Conservation (phyloP, 1,140 invertebrate genomes). For the Lanistes nyassanus region DNA sequence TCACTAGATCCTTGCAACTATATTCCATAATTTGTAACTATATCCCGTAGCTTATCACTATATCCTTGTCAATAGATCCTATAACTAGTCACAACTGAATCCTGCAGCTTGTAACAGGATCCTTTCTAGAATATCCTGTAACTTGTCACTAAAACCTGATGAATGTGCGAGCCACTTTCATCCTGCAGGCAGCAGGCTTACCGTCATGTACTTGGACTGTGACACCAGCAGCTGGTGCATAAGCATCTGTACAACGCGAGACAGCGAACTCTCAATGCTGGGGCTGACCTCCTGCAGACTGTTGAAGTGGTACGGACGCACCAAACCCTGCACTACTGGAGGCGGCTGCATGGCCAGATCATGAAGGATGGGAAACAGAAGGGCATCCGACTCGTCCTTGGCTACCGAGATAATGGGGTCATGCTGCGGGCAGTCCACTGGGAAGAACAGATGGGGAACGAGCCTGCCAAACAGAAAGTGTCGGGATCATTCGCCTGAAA, state of each 20-base stretch:
- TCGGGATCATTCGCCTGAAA: no score
- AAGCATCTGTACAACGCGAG: constrained; percentile 69
- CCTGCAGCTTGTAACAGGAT: no score
- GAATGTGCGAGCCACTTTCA: no score
- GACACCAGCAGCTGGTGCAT: constrained; percentile 69
- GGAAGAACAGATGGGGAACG: constrained; percentile 64
- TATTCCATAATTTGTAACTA: no score
- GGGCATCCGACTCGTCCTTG: constrained; percentile 51
- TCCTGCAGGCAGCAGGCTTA: constrained; percentile 61
- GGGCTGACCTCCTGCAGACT: constrained; percentile 50
- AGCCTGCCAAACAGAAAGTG: constrained; percentile 45
- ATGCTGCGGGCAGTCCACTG: constrained; percentile 63
- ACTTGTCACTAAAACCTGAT: no score
- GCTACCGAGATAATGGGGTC: constrained; percentile 65
- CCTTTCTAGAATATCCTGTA: no score
- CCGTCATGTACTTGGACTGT: constrained; percentile 74
- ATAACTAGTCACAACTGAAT: no score
- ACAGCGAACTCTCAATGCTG: constrained; percentile 66
- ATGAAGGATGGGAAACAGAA: constrained; percentile 58
- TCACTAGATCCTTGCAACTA: no score
- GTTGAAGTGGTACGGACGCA: constrained; percentile 66
- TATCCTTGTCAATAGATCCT: no score
- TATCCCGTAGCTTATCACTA: no score
- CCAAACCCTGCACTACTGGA: constrained; percentile 61
- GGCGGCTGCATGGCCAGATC: constrained; percentile 52